Conservation (phyloP, 2,797 vertebrate species). For the Gambelia wislizenii region DNA sequence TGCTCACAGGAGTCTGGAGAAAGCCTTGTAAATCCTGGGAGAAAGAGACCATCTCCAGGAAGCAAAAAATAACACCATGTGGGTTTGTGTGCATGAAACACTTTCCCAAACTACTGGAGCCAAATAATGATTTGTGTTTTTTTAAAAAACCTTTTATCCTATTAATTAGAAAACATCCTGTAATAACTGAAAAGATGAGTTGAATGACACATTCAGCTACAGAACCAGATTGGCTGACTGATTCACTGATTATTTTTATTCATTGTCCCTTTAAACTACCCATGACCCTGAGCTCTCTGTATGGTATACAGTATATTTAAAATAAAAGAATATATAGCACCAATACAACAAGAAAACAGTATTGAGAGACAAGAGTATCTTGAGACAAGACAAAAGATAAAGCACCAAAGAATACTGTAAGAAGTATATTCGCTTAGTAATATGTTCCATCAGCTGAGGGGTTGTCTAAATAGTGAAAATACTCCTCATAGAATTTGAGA, state of each 20-base stretch:
- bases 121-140: constrained; percentile 23
- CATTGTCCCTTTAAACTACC: background rate
- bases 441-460: too few species aligned
- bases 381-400: background rate
- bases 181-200: constrained; percentile 37
- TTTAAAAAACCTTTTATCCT: constrained; percentile 6
- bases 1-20: constrained; percentile 45
- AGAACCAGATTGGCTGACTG: constrained; percentile 21
- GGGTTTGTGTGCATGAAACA: background rate
- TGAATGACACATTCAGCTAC: constrained; percentile 30
- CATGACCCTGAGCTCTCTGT: background rate
- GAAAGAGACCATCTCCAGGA: constrained; percentile 45
- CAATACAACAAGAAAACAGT: background rate
- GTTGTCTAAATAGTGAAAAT: too few species aligned
- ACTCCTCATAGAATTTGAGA: too few species aligned
- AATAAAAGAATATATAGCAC: background rate
- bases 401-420: background rate
- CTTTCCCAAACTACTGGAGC: constrained; percentile 19
- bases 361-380: background rate
- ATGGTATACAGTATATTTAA: background rate
- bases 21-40: constrained; percentile 52
- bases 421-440: too few species aligned
- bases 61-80: background rate
- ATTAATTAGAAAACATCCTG: constrained; percentile 31
- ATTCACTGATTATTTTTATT: background rate